Base-by-base conservation (phyloP, 2,113 vertebrate genomes). In the Pangasianodon gigas region DNA sequence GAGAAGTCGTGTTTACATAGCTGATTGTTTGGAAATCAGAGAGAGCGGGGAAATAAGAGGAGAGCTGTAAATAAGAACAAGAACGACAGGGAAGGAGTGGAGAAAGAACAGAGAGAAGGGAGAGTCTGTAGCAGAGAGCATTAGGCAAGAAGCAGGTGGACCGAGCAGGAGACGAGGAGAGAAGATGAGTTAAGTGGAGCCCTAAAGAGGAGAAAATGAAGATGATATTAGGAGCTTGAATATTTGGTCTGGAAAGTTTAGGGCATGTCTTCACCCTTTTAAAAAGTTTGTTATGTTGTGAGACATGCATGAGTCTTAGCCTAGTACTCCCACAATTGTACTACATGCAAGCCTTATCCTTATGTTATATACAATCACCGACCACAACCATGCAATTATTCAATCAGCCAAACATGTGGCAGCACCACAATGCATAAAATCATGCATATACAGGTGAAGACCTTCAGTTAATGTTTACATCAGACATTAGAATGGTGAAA, bases 1-100 rank as follows among this genome's bases (percentile, higher is more conserved):
- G 84, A 87, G 88, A 87, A 81, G 51, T 82, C 26, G 58, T 88
- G 88, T 95, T 93, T 94, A 91, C 89, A 52, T 91, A 24, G 56
- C 91, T 85, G 90, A 86, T 67, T 87, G 74, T 81, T 84, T 52
- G 87, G 81, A 5, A 3, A 86, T 89, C 46, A 84, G 62, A 83
- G n/a, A 58, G 54, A 84, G 56, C 90, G 62, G 41, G 79, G 77
- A 18, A 58, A 44, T 11, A 46, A 87, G 62, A 58, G 19, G 56
- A 51, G 46, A 81, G 29, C 3, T n/a, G 87, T 77, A 86, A 67
- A 88, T 77, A 41, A 52, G 81, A 46, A 86, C 21, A n/a, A 32
- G 74, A 60, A 86, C 8, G 44, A 48, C 32, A 29, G n/a, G 16
- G 56, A 75, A 46, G 67, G 51, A 56, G 24, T 62, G 60, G 44